Evolutionary conservation across 2,888 invertebrate genomes (phyloP), one percentile per base, ranked within the genome.

Genomic region (Caenorhabditis uteleia): DNA sequence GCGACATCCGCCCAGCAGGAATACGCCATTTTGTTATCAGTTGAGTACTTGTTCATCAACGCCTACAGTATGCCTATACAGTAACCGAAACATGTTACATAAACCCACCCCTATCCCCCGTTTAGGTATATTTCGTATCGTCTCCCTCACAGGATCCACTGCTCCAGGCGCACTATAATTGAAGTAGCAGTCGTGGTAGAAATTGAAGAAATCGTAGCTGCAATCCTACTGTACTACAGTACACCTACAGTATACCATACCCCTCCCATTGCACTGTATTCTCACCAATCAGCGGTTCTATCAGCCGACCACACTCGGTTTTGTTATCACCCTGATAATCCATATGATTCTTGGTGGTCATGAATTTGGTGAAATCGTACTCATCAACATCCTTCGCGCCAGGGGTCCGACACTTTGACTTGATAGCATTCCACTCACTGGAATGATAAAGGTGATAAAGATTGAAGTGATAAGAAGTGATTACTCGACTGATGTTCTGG

Each of bases 261-360:
- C 62, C 62, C 6, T 46, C 46, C 23, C 27, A 49, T 12, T 20
- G 36, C 12, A 57, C 49, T 1, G 34, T 36, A n/a, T 31, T 40
- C 27, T 48, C 49, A 1, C 61, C 59, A 4, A 71, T 45, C 25
- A 71, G 44, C 3, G 61, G 62, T 3, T 59, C 64, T 18, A 75
- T 48, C n/a, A 75, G 29, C 8, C 58, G 49, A 14, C 78, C 77
- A 44, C 78, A 78, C 26, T 56, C 53, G 1, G 61, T 56, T 2
- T 43, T 38, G 20, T 61, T 68, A 23, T 68, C 60, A 8, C 44
- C 59, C 2, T 12, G 16, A 21, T 59, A 71, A 46, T 71, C 71
- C 59, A 71, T 71, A 45, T 61, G 58, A 40, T 65, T 62, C 4
- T 21, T 50, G 3, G 54, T 62, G 16, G 21, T 55, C 59, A 68